Conservation (phyloP, 2,888 invertebrate species). For the Melanostoma scalare region DNA sequence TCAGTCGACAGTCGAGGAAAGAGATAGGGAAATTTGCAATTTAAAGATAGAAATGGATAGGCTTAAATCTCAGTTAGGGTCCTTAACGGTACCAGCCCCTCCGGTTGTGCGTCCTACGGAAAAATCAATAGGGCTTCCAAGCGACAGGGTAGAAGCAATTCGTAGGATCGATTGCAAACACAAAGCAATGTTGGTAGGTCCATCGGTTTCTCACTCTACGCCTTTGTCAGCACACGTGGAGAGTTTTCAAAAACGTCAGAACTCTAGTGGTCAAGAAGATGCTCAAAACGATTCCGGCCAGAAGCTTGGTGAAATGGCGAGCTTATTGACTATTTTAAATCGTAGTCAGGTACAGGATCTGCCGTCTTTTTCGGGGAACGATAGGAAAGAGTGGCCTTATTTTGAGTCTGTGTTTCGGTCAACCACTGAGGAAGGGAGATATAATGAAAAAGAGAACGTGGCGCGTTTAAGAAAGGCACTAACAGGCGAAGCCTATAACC, state of each 20-base stretch:
- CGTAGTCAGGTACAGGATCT: neutral
- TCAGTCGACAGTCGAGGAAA: neutral
- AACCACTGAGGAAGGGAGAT: constrained; percentile 23
- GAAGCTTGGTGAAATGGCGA: neutral
- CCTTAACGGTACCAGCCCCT: neutral
- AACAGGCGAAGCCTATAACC: constrained; percentile 20
- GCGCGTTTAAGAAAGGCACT: constrained; percentile 9
- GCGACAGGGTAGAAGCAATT: constrained; percentile 3
- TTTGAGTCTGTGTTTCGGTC: constrained; percentile 32
- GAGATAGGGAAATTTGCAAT: neutral
- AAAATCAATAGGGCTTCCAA: neutral
- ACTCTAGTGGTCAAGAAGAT: neutral
- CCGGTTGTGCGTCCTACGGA: neutral
- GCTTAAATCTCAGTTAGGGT: neutral
- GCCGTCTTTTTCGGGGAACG: constrained; percentile 11
- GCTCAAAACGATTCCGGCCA: neutral
- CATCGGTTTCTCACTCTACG: constrained; percentile 1
- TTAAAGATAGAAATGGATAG: neutral
- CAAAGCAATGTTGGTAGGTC: neutral
- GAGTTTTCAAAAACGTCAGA: neutral
- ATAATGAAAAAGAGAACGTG: constrained; percentile 18
- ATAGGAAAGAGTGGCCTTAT: constrained; percentile 32
- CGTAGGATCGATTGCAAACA: constrained; percentile 2
- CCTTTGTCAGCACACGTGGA: neutral
- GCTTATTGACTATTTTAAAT: neutral